phyloP scores from a whole-genome alignment of 2,797 vertebrate species.

The Cyprinella venusta region DNA sequence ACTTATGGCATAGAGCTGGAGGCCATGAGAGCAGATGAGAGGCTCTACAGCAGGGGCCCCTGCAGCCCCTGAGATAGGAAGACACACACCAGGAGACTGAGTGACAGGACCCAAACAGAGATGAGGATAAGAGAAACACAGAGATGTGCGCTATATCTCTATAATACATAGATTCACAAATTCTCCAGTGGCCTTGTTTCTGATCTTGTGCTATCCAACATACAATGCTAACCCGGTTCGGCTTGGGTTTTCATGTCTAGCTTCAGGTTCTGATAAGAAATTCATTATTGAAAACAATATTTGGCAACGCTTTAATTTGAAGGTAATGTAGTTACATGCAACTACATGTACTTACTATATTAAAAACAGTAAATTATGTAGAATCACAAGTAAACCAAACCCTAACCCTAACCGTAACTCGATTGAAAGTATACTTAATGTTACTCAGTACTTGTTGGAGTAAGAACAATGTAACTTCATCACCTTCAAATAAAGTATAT shows the following conservation, averaged over 20 bases:
- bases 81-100: conserved; percentile 86
- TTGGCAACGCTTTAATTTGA: not conserved
- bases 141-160: conserved; percentile 8
- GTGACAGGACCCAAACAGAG: conserved; percentile 74
- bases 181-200: conserved; percentile 25
- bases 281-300: not conserved
- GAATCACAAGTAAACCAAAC: too few relatives aligned
- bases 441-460: too few relatives aligned
- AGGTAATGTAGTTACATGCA: too few relatives aligned
- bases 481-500: too few relatives aligned
- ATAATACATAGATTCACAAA: conserved; percentile 10
- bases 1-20: conserved; percentile 95
- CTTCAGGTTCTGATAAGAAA: not conserved
- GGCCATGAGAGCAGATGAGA: conserved; percentile 88
- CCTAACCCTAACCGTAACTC: too few relatives aligned
- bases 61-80: conserved; percentile 85
- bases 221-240: not conserved
- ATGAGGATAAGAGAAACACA: conserved; percentile 49
- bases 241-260: not conserved
- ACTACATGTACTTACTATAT: too few relatives aligned
- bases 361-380: too few relatives aligned
- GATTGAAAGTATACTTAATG: too few relatives aligned
- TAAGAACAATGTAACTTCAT: too few relatives aligned
- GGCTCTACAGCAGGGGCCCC: conserved; percentile 84
- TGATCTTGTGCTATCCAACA: not conserved